Evolutionary conservation across 2,888 invertebrate genomes (phyloP), one percentile per base, ranked within the genome.

Genomic region (Lycophotia porphyrea): DNA sequence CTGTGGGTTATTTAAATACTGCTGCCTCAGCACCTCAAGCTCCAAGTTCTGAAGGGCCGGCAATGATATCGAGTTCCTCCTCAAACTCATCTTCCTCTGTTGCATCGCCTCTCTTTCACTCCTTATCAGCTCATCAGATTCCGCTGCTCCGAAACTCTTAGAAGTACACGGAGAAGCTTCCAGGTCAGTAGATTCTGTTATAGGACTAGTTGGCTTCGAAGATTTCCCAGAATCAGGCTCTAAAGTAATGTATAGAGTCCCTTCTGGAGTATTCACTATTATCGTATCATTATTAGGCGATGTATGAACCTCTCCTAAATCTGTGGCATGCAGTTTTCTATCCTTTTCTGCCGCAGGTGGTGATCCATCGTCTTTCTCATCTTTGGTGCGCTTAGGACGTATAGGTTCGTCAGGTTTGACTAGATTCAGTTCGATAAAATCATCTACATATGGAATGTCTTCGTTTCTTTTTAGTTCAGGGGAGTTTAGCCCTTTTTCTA

Each of bases 51-150:
- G 97, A 76, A 98, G 94, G 84, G 97, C 97, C 5, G 98, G 98
- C 96, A 98, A 96, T 5, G 98, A 98, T 81, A 98, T 97, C 5
- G 98, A 98, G 86, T 98, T 98, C 84, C 98, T 97, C 69, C 98
- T 96, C 70, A 97, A 90, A 69, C 92, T 93, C 8, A 92, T 91
- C 78, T 89, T 91, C 74, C 94, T 93, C 77, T 91, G 88, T 58
- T 93, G 94, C 58, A 91, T 81, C 0, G 78, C 87, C 21, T 91
- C 91, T 73, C 80, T 88, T 80, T 96, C 95, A 44, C 90, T 92
- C 42, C 89, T 88, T 80, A 95, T 94, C 85, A 95, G 55, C 52
- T 91, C 90, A 73, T 87, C 90, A 0, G 95, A 94, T 47, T 95
- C 95, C 58, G 84, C 82, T 2, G 92, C 93, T 8, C 93, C 95